Conservation (phyloP, 2,888 invertebrate species). For the Augiades crinisus region DNA sequence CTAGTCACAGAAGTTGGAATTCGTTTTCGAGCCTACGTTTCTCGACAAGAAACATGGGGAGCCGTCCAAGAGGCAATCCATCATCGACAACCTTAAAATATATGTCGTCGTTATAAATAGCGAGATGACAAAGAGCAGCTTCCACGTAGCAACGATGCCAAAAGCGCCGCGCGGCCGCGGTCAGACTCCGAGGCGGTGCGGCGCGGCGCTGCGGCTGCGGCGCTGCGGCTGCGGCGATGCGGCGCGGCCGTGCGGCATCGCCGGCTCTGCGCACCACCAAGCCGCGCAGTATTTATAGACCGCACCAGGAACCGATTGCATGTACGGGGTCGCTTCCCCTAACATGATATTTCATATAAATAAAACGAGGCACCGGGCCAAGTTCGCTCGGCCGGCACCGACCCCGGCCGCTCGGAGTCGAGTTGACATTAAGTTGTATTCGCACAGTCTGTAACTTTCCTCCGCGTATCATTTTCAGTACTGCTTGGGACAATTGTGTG, state of each 20-base stretch:
- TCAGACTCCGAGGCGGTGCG: slow-evolving; percentile 19
- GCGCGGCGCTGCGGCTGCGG: slow-evolving; percentile 9
- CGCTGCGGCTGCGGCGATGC: slow-evolving; percentile 18
- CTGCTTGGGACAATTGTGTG: too few species aligned
- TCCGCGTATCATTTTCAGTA: not conserved
- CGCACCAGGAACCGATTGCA: slow-evolving; percentile 13
- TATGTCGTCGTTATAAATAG: slow-evolving; percentile 44
- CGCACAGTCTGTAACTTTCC: not conserved
- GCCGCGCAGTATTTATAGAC: slow-evolving; percentile 24
- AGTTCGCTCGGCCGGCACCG: slow-evolving; percentile 14
- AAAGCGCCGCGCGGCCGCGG: slow-evolving; percentile 21
- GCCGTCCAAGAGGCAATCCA: slow-evolving; percentile 30
- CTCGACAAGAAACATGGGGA: slow-evolving; percentile 10
- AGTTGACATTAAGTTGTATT: not conserved
- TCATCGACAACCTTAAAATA: slow-evolving; percentile 42
- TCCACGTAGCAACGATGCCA: slow-evolving; percentile 49
- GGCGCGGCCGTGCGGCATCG: slow-evolving; percentile 8
- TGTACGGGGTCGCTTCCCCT: slow-evolving; percentile 5
- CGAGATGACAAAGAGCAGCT: slow-evolving; percentile 42
- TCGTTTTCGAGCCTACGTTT: not conserved
- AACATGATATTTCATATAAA: slow-evolving; percentile 21
- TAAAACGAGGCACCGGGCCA: slow-evolving; percentile 28
- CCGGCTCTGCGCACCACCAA: slow-evolving; percentile 12
- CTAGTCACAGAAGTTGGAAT: slow-evolving; percentile 1
- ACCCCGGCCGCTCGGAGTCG: not conserved